A percentile compares a stretch with the other conserved stretches of the same genome.
Evolutionary conservation across 2,113 vertebrate species (phyloP).

Genomic region (Sialia sialis): DNA sequence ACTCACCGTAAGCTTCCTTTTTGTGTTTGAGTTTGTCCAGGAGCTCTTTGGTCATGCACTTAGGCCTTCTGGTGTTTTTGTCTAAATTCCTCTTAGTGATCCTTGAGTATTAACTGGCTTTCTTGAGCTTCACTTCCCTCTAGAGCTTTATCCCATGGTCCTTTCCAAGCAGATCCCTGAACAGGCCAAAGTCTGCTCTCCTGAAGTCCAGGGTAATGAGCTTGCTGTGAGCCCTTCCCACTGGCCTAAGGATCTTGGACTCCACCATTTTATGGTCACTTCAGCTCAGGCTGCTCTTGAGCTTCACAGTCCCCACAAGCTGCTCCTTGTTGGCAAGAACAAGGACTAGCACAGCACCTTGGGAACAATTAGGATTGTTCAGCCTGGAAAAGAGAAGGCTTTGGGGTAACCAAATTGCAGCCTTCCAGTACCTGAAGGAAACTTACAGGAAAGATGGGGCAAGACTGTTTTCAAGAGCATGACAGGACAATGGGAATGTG

Average conservation of each 20-base stretch:
- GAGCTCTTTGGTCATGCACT: not conserved
- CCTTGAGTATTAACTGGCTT: not conserved
- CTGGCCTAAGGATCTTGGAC: not conserved
- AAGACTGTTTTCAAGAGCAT: not conserved
- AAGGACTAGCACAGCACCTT: not conserved
- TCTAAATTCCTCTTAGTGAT: not conserved
- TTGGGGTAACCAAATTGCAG: not conserved
- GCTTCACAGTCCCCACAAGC: not conserved
- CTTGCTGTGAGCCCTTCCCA: not conserved
- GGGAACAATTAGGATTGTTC: accelerated
- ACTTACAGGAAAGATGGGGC: not conserved
- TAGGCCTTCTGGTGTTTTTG: not conserved
- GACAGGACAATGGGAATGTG: accelerated
- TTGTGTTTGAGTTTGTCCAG: not conserved
- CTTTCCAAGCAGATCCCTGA: not conserved
- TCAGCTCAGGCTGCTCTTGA: not conserved
- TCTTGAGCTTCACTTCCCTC: not conserved
- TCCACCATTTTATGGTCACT: not conserved
- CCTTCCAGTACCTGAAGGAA: not conserved
- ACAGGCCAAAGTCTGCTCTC: not conserved
- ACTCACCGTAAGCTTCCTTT: not conserved
- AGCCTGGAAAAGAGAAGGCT: not conserved
- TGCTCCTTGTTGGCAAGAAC: accelerated
- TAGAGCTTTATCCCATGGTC: not conserved
- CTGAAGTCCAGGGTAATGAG: not conserved